Evolutionary conservation across 2,797 vertebrate species (phyloP), one percentile per base, ranked within the genome.

Genomic region (Neosalanx taihuensis): DNA sequence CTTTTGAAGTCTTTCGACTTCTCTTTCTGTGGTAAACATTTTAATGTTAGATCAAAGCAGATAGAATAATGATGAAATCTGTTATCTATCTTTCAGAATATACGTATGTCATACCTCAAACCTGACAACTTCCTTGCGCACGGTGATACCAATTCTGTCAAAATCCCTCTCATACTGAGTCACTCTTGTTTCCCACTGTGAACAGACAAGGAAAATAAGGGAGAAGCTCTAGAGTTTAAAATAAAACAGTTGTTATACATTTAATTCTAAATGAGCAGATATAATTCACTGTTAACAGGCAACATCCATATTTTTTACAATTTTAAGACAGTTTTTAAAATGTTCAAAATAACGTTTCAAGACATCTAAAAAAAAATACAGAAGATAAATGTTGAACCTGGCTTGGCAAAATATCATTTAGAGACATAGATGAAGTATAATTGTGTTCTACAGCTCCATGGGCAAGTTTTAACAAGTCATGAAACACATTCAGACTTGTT

Each of bases 91-190:
- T 46, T 46, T 46, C 10, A 46, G 41, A 3, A 46, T 46, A 13
- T 13, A 46, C 10, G 13, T 46, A 29, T 41, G 73, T 35, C 41
- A 17, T 77, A 98, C 97, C 95, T 99, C 96, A 88, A 99, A 98
- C 56, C 96, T 90, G 76, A 94, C 91, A 76, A 99, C 94, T 84
- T 99, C 97, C 81, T 95, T 98, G 72, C 96, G 94, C 68, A 98
- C 93, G 51, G 95, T 93, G 0, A 93, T 85, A 41, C 95, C 96
- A 63, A 97, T 92, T 68, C 94, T 92, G 83, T 98, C 96, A 69
- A 99, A 99, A 76, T 99, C 97, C 81, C 96, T 92, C 84, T 98
- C 96, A 0, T 95, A 96, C 69, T 97, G 96, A 1, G 94, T 94
- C 73, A 97, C 96, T 31, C 90, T 95, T 49, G 94, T 91, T 82